phyloP scores from a whole-genome alignment of 2,113 vertebrate species.

The Gallinago paraguaiae region DNA sequence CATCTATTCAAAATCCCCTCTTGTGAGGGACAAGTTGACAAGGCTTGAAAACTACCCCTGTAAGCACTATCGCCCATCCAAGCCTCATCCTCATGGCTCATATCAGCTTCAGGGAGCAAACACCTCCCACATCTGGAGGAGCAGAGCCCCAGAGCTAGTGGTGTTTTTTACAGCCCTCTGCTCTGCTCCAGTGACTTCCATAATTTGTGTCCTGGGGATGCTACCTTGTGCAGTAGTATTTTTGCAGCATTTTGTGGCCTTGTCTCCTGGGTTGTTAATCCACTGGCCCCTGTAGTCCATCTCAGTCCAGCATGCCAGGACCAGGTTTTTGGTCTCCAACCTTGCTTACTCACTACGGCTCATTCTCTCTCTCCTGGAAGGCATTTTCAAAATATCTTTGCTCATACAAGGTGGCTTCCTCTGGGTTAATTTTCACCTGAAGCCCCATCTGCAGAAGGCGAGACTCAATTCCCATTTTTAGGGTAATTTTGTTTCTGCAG shows the following conservation, averaged over 20 bases:
- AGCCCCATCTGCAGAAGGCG: background rate
- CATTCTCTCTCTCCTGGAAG: background rate
- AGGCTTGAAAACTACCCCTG: background rate
- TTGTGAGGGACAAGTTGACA: background rate
- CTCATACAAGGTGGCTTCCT: background rate
- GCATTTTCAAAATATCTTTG: background rate
- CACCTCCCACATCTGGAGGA: background rate
- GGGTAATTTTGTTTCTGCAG: background rate
- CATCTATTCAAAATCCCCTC: background rate
- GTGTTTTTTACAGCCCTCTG: background rate
- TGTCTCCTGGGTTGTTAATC: background rate
- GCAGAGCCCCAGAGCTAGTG: background rate
- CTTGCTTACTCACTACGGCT: background rate
- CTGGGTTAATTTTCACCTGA: background rate
- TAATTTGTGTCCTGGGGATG: background rate
- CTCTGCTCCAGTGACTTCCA: background rate
- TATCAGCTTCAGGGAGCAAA: background rate
- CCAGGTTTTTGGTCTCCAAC: background rate
- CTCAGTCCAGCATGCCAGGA: background rate
- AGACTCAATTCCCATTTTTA: background rate
- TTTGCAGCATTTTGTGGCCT: background rate
- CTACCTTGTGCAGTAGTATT: background rate
- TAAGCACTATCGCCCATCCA: fast-evolving
- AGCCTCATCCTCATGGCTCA: background rate
- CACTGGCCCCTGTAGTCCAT: background rate